Percentiles rank a stretch among this genome's conserved stretches.
Evolutionary conservation across 2,113 vertebrate species (phyloP).

Genomic region (Toxotes chatareus): DNA sequence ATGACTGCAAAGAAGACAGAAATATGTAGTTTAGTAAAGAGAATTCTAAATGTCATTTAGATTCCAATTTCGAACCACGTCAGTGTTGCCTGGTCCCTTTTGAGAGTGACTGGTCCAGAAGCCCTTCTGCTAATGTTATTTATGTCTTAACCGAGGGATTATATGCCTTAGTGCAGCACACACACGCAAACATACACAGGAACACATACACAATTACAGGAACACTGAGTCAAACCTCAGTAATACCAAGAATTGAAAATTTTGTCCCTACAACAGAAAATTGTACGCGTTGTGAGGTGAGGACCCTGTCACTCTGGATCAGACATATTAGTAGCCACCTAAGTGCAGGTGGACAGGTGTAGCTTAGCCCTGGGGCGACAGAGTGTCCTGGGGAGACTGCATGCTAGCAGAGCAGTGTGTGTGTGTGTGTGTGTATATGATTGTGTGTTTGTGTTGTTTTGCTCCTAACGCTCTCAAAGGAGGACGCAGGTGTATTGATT

Average conservation of each 20-base stretch:
- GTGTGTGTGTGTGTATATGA: slow-evolving; percentile 11
- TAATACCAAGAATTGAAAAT: slow-evolving; percentile 49
- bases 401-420: slow-evolving; percentile 42
- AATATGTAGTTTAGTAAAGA: slow-evolving; percentile 6
- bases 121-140: background rate
- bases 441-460: slow-evolving; percentile 41
- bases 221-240: slow-evolving; percentile 24
- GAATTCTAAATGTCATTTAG: slow-evolving; percentile 13
- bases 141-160: slow-evolving; percentile 19
- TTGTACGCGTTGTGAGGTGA: slow-evolving; percentile 52
- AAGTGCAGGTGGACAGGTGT: slow-evolving; percentile 68
- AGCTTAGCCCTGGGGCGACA: slow-evolving; percentile 63
- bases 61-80: slow-evolving; percentile 12
- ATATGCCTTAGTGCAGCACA: background rate
- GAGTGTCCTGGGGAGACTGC: slow-evolving; percentile 45
- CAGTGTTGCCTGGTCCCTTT: background rate
- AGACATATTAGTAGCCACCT: slow-evolving; percentile 68
- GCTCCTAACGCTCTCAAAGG: slow-evolving; percentile 60
- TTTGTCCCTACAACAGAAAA: slow-evolving; percentile 44
- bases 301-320: slow-evolving; percentile 70
- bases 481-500: slow-evolving; percentile 77
- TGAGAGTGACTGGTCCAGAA: slow-evolving; percentile 22
- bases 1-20: background rate
- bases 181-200: slow-evolving; percentile 33
- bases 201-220: slow-evolving; percentile 34